These are phyloP conservation scores for Sebastes itinus DNA, from an alignment of 2,797 vertebrate genomes.

Conservation along the genomic window DNA sequence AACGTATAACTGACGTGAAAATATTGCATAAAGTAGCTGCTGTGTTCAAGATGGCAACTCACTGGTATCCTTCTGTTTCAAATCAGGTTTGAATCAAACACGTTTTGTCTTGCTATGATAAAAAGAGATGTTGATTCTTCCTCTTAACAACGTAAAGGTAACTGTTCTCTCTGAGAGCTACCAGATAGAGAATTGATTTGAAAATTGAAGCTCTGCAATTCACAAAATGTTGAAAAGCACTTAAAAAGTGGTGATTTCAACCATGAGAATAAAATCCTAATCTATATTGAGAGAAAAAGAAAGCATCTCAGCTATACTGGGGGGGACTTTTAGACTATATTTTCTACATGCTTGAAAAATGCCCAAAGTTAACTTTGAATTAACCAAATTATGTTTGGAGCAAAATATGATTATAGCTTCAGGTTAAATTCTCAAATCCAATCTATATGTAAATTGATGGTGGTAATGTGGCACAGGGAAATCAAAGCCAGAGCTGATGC, in stretches of 20 bases:
- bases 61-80: background rate
- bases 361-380: slow-evolving; percentile 65
- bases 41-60: slow-evolving; percentile 8
- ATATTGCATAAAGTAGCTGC: background rate
- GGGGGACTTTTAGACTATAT: background rate
- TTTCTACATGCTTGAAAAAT: slow-evolving; percentile 38
- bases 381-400: slow-evolving; percentile 79
- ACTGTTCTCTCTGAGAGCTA: background rate
- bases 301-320: background rate
- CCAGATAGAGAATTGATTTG: background rate
- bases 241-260: background rate
- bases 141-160: background rate
- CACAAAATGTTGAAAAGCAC: slow-evolving; percentile 10
- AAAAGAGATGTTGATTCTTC: background rate
- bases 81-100: slow-evolving; percentile 8
- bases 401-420: slow-evolving; percentile 82
- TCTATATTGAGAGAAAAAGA: background rate
- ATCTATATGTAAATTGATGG: slow-evolving; percentile 86
- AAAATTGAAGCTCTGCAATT: background rate
- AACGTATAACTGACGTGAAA: slow-evolving; percentile 6
- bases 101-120: background rate
- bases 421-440: slow-evolving; percentile 85
- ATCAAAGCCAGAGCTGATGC: slow-evolving; percentile 78
- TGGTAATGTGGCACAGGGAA: slow-evolving; percentile 76
- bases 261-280: background rate